A percentile compares a stretch with the other conserved stretches of the same genome.
Evolutionary conservation across 2,113 vertebrate species (phyloP).

Genomic region (Dicerorhinus sumatrensis): DNA sequence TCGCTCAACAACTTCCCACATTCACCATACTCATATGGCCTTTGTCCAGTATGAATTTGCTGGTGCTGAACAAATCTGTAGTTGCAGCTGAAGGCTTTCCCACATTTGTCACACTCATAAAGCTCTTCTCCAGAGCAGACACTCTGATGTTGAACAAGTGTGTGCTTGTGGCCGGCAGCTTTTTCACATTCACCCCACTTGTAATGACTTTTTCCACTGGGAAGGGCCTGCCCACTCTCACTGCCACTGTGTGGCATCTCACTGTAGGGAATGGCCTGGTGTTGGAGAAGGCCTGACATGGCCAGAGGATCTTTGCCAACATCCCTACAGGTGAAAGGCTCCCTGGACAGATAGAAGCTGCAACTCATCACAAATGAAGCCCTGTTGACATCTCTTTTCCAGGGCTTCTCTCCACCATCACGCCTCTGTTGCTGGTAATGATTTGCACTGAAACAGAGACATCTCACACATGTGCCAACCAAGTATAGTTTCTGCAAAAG

Average conservation of each 20-base stretch:
- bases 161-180: not conserved
- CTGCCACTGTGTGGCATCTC: not conserved
- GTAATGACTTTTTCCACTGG: not conserved
- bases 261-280: not conserved
- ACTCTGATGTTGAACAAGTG: not conserved
- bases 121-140: not conserved
- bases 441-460: not conserved
- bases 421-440: not conserved
- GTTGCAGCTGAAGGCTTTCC: not conserved
- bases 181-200: not conserved
- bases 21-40: not conserved
- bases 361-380: not conserved
- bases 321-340: not conserved
- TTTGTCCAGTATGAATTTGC: not conserved
- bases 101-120: not conserved
- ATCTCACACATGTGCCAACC: not conserved
- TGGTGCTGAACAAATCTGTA: not conserved
- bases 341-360: not conserved
- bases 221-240: not conserved
- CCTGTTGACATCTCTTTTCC: not conserved
- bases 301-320: not conserved
- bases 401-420: not conserved
- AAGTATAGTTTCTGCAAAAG: not conserved
- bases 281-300: not conserved
- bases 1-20: not conserved